These are phyloP conservation scores for Pomatostomus ruficeps DNA, from an alignment of 2,113 vertebrate species.

Conservation along the genomic window DNA sequence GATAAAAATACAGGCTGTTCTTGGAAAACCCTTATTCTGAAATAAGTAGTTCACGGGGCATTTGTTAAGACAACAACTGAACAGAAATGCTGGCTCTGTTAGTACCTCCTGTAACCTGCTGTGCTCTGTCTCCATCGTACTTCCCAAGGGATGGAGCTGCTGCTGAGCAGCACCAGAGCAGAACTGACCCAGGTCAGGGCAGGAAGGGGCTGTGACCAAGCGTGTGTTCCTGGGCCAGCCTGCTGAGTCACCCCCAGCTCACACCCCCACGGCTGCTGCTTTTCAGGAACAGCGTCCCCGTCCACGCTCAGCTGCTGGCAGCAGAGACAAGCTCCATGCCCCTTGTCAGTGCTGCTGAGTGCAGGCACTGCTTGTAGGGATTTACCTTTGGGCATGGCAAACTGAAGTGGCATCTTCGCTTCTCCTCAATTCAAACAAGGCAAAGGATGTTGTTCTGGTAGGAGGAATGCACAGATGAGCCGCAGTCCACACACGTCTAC, in stretches of 20 bases:
- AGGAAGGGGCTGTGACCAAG: not conserved
- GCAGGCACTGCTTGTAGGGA: not conserved
- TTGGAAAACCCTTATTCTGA: not conserved
- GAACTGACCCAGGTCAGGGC: not conserved
- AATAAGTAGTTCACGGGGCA: not conserved
- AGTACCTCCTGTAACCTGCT: not conserved
- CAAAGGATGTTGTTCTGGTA: not conserved
- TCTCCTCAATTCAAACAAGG: not conserved
- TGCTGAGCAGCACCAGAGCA: not conserved
- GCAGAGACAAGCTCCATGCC: not conserved
- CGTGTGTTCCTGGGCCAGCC: not conserved
- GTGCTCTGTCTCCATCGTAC: not conserved
- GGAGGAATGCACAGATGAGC: not conserved
- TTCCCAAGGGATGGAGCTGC: not conserved
- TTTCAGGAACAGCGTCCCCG: not conserved
- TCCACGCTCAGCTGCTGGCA: not conserved
- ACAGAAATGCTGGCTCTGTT: not conserved
- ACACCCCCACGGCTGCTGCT: not conserved
- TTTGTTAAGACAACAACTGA: not conserved
- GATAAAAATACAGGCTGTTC: not conserved
- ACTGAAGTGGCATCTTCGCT: not conserved
- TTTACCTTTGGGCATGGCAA: not conserved
- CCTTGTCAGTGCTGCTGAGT: not conserved
- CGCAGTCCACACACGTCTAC: not conserved
- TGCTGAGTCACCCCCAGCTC: not conserved